Evolutionary conservation across 2,113 vertebrate species (phyloP).

Genomic region (Cyphomyrus discorhynchus): DNA sequence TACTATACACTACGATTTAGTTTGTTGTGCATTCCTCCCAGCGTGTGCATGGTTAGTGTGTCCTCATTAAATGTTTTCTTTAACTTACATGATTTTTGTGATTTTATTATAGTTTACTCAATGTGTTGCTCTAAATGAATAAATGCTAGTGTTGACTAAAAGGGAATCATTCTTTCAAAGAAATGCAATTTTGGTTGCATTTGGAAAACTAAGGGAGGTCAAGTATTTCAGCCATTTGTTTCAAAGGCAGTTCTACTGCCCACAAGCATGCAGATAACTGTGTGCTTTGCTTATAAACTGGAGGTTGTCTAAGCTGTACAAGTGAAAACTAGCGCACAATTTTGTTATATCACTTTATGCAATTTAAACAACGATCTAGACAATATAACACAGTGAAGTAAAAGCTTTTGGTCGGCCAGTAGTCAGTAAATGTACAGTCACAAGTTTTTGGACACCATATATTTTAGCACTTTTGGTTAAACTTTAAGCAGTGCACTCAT

Average conservation of each 20-base stretch:
- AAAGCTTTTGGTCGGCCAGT: neutral
- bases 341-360: neutral
- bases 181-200: neutral
- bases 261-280: neutral
- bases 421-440: neutral
- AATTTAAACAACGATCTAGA: neutral
- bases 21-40: constrained; percentile 18
- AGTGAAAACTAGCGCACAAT: neutral
- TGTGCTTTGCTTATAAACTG: neutral
- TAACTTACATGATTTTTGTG: constrained; percentile 16
- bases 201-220: neutral
- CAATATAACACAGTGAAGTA: neutral
- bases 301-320: neutral
- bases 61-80: constrained; percentile 55
- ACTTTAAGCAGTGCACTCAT: neutral
- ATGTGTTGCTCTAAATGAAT: neutral
- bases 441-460: neutral
- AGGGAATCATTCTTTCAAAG: neutral
- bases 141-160: neutral
- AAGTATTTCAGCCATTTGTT: neutral
- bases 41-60: constrained; percentile 40
- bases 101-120: constrained; percentile 3
- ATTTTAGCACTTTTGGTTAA: neutral
- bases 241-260: neutral
- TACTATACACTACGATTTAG: neutral